A percentile compares a stretch with the other conserved stretches of the same genome.
Evolutionary conservation across 2,113 vertebrate species (phyloP).

Genomic region (Panthera leo): DNA sequence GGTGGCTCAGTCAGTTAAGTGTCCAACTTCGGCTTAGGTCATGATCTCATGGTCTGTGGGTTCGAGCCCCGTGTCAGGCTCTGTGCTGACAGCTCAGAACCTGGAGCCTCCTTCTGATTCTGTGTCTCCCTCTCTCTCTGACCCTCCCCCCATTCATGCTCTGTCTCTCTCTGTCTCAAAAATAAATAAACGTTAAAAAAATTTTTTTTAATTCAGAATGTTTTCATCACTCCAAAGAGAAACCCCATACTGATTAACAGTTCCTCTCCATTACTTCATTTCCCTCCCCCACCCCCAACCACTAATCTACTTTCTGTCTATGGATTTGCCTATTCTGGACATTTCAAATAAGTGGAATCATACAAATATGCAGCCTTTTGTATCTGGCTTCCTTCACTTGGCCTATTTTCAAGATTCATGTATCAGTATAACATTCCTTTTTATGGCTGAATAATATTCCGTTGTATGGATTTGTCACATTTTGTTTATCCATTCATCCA

Average conservation of each 20-base stretch:
- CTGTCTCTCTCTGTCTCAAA: too few relatives aligned
- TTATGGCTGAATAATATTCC: not conserved
- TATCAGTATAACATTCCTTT: not conserved
- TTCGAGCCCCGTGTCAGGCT: too few relatives aligned
- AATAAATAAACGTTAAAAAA: too few relatives aligned
- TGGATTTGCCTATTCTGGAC: not conserved
- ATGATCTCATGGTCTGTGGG: too few relatives aligned
- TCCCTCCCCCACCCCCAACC: not conserved
- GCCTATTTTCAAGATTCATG: not conserved
- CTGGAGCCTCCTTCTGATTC: too few relatives aligned
- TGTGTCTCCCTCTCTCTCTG: too few relatives aligned
- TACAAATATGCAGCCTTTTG: not conserved
- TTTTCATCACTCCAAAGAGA: not conserved
- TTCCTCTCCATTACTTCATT: not conserved
- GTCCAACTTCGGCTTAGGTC: too few relatives aligned
- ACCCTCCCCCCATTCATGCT: too few relatives aligned
- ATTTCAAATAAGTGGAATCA: not conserved
- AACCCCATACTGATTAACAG: not conserved
- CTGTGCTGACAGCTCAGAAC: too few relatives aligned
- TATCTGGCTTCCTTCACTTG: not conserved
- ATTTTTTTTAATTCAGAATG: not conserved
- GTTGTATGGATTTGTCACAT: not conserved
- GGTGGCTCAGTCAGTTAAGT: too few relatives aligned
- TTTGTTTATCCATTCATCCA: not conserved
- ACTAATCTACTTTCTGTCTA: not conserved